Evolutionary conservation across 2,888 invertebrate species (phyloP).

Genomic region (Pterostichus madidus): DNA sequence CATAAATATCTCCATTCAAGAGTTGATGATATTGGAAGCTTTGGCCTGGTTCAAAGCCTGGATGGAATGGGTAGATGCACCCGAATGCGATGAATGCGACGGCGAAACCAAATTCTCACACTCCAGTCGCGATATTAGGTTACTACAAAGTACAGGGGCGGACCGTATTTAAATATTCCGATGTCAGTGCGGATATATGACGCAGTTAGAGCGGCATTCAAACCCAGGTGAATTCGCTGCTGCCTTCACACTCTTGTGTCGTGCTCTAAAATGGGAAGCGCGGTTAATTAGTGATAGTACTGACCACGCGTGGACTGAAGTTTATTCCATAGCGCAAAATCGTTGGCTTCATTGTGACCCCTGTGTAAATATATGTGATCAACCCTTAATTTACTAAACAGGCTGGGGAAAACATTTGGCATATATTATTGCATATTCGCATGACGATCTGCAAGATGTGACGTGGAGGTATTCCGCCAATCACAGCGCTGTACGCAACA

Average conservation of each 20-base stretch:
- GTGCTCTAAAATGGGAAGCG: conserved; percentile 87
- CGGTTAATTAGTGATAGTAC: conserved; percentile 87
- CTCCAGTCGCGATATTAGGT: too few relatives aligned
- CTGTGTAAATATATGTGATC: conserved; percentile 93
- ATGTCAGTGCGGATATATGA: too few relatives aligned
- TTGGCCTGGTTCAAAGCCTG: conserved; percentile 97
- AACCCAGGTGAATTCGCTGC: conserved; percentile 97
- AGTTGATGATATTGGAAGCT: conserved; percentile 88
- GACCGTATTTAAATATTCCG: too few relatives aligned
- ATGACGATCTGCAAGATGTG: conserved; percentile 95
- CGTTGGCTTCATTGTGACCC: conserved; percentile 97
- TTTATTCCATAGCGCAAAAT: conserved; percentile 86
- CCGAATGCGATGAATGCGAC: too few relatives aligned
- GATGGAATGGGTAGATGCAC: conserved; percentile 94
- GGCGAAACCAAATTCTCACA: too few relatives aligned
- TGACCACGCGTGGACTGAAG: conserved; percentile 99
- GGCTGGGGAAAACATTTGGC: conserved; percentile 93
- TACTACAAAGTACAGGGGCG: too few relatives aligned
- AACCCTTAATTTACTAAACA: conserved; percentile 93
- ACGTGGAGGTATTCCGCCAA: conserved; percentile 90
- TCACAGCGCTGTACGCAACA: conserved; percentile 79
- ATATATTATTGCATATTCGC: conserved; percentile 93
- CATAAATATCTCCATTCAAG: conserved; percentile 80
- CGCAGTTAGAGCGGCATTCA: conserved; percentile 92
- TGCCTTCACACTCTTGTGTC: conserved; percentile 91